Conservation (phyloP, 2,113 vertebrate genomes). For the Lagenorhynchus albirostris region DNA sequence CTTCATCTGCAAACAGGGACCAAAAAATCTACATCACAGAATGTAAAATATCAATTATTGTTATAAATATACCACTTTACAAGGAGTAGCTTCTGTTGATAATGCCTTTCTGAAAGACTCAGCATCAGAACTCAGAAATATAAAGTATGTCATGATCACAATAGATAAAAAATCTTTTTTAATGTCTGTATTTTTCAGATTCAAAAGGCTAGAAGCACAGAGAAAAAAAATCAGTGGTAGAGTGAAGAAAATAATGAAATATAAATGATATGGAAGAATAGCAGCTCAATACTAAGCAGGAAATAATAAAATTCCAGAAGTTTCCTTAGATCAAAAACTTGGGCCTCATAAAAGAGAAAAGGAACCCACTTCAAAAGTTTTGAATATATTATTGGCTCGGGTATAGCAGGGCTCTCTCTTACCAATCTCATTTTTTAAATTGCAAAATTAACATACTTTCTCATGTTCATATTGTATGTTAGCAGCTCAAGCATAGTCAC, state of each 20-base stretch:
- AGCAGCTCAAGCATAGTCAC: not conserved
- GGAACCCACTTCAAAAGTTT: not conserved
- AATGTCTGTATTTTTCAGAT: not conserved
- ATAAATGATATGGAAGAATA: not conserved
- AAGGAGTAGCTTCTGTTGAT: not conserved
- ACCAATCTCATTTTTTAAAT: not conserved
- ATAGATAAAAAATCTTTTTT: not conserved
- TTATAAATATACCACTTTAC: not conserved
- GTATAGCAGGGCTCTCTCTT: not conserved
- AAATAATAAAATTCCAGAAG: slow-evolving; percentile 30
- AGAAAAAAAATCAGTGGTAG: not conserved
- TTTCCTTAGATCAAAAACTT: slow-evolving; percentile 21
- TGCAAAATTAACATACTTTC: not conserved
- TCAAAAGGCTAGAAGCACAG: not conserved
- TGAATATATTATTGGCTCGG: not conserved
- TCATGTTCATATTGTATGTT: not conserved
- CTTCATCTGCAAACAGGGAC: not conserved
- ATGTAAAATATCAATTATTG: not conserved
- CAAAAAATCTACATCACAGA: not conserved
- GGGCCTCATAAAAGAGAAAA: not conserved
- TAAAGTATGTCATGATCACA: slow-evolving; percentile 5
- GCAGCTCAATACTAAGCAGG: not conserved
- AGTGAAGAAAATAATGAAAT: not conserved
- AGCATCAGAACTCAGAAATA: not conserved
- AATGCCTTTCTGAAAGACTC: not conserved